Evolutionary conservation across 2,797 vertebrate species (phyloP).

Genomic region (Numenius phaeopus): DNA sequence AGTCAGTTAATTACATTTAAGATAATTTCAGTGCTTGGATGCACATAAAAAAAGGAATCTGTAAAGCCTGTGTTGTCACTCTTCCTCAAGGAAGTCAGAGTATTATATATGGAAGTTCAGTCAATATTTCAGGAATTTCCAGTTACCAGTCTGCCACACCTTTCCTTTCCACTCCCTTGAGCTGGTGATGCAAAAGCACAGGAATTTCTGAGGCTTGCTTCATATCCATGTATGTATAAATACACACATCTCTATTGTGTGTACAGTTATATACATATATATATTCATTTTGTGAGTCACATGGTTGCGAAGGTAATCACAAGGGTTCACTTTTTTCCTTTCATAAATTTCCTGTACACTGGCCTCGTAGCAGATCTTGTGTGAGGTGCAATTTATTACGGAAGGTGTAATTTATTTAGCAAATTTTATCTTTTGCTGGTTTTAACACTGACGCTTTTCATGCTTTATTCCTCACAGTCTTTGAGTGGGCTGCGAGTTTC

Average conservation of each 20-base stretch:
- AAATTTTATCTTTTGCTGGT: not conserved
- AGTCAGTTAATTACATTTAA: not conserved
- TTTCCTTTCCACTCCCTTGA: not conserved
- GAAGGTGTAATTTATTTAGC: not conserved
- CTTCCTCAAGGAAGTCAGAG: not conserved
- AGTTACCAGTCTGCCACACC: not conserved
- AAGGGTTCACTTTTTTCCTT: not conserved
- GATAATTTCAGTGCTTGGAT: not conserved
- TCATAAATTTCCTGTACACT: not conserved
- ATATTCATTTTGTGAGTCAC: not conserved
- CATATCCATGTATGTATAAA: not conserved
- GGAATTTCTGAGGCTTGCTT: not conserved
- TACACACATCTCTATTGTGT: not conserved
- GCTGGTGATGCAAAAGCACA: not conserved
- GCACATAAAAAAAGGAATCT: not conserved
- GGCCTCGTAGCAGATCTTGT: not conserved
- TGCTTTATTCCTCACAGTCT: not conserved
- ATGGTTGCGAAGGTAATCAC: not conserved
- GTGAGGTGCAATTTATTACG: not conserved
- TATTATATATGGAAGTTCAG: not conserved
- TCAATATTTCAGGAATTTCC: not conserved
- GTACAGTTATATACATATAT: not conserved
- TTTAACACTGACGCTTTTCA: not conserved
- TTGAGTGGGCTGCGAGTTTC: not conserved
- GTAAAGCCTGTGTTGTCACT: not conserved